Percentiles rank a stretch among this genome's conserved stretches.
These are phyloP conservation scores for Ephydatia muelleri DNA, from an alignment of 37 sponge, comb jelly and placozoan species.

Conservation along the genomic window DNA sequence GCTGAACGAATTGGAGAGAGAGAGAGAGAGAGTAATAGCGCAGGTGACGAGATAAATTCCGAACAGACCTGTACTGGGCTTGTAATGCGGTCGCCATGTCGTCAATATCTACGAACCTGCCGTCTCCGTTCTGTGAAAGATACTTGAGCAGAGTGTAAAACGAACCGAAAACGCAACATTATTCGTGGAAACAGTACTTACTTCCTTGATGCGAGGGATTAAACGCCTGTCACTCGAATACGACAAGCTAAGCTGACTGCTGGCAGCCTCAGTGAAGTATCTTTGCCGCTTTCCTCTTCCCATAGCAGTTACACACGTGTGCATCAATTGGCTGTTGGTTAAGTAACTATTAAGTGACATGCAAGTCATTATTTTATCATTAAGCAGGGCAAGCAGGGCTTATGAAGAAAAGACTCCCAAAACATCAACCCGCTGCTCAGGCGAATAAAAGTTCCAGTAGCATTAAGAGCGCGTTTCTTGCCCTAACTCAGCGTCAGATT, in stretches of 20 bases:
- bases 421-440: neutral
- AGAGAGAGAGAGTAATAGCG: neutral
- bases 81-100: slow-evolving; percentile 52
- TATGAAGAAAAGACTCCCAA: neutral
- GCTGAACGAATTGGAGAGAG: neutral
- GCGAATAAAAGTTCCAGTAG: neutral
- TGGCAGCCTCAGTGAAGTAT: neutral
- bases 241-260: neutral
- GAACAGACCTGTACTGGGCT: slow-evolving; percentile 25
- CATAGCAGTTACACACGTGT: neutral
- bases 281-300: neutral
- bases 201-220: slow-evolving; percentile 70
- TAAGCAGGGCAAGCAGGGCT: too few relatives aligned
- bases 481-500: neutral
- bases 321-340: neutral
- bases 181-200: neutral
- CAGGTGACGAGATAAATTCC: neutral
- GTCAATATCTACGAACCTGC: slow-evolving; percentile 28
- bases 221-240: slow-evolving; percentile 48
- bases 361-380: too few relatives aligned
- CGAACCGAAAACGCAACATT: neutral
- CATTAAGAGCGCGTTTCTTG: neutral
- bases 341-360: neutral
- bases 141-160: slow-evolving; percentile 15
- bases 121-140: neutral